A percentile compares a stretch with the other conserved stretches of the same genome.
Evolutionary conservation across 2,113 vertebrate species (phyloP).

Genomic region (Hypocryptadius cinnamomeus): DNA sequence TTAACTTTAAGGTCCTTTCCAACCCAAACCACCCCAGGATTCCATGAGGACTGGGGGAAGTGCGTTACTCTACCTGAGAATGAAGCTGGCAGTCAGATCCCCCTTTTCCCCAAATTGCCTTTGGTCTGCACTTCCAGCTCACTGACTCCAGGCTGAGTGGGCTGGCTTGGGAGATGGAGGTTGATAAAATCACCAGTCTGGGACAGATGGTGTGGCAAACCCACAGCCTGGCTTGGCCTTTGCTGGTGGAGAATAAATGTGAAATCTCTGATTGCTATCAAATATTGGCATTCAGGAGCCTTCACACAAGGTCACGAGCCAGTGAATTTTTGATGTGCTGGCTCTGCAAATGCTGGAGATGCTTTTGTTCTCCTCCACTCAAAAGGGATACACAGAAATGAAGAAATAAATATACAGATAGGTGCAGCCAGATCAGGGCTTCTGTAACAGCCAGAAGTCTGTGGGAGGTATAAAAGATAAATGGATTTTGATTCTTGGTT

Average conservation of each 20-base stretch:
- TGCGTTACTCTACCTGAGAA: fast-evolving
- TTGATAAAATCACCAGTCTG: not conserved
- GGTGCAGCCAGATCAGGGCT: not conserved
- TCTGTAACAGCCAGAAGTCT: not conserved
- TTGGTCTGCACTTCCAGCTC: not conserved
- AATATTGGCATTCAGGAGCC: not conserved
- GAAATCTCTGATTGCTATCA: not conserved
- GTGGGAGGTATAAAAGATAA: not conserved
- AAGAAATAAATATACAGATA: not conserved
- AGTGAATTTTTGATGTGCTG: not conserved
- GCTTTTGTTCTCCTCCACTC: not conserved
- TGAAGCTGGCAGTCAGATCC: not conserved
- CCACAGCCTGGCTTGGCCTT: not conserved
- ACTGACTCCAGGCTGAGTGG: not conserved
- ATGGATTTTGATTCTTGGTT: not conserved
- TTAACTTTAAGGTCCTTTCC: not conserved
- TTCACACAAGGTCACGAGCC: not conserved
- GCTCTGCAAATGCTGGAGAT: not conserved
- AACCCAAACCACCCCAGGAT: not conserved
- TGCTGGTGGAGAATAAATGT: not conserved
- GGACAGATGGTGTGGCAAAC: not conserved
- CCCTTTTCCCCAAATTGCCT: not conserved
- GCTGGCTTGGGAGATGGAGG: not conserved
- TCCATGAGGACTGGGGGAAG: not conserved
- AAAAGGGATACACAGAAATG: not conserved